Percentiles rank a stretch among this genome's conserved stretches.
Evolutionary conservation across 2,113 vertebrate species (phyloP).

Genomic region (Oreochromis spilurus): DNA sequence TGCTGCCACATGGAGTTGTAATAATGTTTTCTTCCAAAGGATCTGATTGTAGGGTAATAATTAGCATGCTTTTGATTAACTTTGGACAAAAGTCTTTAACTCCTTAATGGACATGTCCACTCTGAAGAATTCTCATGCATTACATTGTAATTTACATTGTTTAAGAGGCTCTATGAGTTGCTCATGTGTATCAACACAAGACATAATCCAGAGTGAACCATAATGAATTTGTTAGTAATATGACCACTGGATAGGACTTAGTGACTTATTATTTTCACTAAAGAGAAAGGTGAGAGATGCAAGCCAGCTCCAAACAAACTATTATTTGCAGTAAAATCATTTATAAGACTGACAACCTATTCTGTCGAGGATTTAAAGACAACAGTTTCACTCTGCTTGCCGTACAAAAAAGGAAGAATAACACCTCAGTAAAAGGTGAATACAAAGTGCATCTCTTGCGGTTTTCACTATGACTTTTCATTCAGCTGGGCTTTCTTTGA

Average conservation of each 20-base stretch:
- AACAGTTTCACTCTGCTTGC: constrained; percentile 36
- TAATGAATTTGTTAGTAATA: not conserved
- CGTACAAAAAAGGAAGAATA: constrained; percentile 33
- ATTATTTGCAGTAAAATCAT: not conserved
- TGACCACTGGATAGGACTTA: not conserved
- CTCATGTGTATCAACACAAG: not conserved
- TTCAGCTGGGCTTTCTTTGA: constrained; percentile 44
- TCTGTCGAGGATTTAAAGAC: constrained; percentile 38
- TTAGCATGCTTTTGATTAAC: constrained; percentile 45
- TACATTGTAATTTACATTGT: not conserved
- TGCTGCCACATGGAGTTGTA: constrained; percentile 30
- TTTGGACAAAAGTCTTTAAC: constrained; percentile 27
- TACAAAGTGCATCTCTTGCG: constrained; percentile 54
- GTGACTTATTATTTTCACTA: constrained; percentile 2
- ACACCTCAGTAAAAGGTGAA: constrained; percentile 32
- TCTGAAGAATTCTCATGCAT: not conserved
- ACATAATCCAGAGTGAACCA: not conserved
- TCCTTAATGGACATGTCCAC: constrained; percentile 6
- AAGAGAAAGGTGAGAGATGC: not conserved
- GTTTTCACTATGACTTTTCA: constrained; percentile 50
- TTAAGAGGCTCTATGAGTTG: not conserved
- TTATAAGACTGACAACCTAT: constrained; percentile 43
- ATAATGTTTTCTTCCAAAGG: constrained; percentile 25
- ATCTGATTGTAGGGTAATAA: constrained; percentile 35
- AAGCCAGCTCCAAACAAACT: constrained; percentile 2